phyloP scores from a whole-genome alignment of 2,888 invertebrate genomes.

The Yponomeuta evonymella region DNA sequence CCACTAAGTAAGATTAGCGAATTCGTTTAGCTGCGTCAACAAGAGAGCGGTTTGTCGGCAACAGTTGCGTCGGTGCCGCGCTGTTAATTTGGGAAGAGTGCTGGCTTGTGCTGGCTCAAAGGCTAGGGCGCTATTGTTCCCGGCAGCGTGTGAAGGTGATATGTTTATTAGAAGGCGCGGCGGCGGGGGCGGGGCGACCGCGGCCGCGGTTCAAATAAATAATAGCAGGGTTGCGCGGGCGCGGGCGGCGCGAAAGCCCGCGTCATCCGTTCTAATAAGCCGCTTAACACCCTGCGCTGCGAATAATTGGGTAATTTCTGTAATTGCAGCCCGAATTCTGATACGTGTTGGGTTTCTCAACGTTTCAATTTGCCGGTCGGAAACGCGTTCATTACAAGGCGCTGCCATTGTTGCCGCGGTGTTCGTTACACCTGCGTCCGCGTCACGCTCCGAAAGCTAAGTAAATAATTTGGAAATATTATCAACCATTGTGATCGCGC shows the following conservation, averaged over 20 bases:
- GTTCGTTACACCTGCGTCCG: constrained; percentile 14
- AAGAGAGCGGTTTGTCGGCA: constrained; percentile 38
- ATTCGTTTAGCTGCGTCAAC: constrained; percentile 40
- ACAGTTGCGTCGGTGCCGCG: constrained; percentile 18
- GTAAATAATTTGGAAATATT: constrained; percentile 51
- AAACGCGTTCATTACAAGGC: constrained; percentile 17
- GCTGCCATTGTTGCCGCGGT: constrained; percentile 11
- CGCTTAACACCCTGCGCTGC: constrained; percentile 32
- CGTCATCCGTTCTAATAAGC: constrained; percentile 71
- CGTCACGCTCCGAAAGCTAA: constrained; percentile 21
- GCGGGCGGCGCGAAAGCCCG: constrained; percentile 23
- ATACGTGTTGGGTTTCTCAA: constrained; percentile 32
- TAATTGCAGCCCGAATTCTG: constrained; percentile 32
- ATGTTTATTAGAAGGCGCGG: constrained; percentile 52
- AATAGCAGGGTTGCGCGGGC: constrained; percentile 26
- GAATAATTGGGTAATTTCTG: constrained; percentile 55
- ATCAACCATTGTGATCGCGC: constrained; percentile 20
- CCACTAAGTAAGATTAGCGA: constrained; percentile 40
- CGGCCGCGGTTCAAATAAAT: constrained; percentile 21
- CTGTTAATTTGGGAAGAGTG: constrained; percentile 11
- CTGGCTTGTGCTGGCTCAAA: constrained; percentile 38
- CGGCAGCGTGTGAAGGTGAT: constrained; percentile 49
- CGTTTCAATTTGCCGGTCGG: constrained; percentile 27
- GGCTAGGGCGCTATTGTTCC: constrained; percentile 34
- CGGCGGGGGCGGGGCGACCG: constrained; percentile 26